phyloP scores from a whole-genome alignment of 2,113 vertebrate species.

The Chrysochloris asiatica region DNA sequence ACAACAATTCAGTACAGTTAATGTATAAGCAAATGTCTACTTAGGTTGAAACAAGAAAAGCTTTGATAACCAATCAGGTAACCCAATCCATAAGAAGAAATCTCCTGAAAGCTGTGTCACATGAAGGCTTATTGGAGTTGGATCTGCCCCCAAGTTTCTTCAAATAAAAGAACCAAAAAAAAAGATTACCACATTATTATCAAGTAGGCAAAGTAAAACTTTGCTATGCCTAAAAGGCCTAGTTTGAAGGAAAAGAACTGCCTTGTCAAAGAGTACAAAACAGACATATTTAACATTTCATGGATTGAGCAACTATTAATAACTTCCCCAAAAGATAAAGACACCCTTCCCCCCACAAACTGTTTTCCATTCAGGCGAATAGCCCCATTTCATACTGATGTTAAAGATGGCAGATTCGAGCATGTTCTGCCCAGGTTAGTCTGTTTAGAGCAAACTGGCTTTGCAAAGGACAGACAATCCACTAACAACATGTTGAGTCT shows the following conservation, averaged over 20 bases:
- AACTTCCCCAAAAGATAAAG: constrained; percentile 67
- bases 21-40: constrained; percentile 75
- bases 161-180: constrained; percentile 50
- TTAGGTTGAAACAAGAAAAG: constrained; percentile 71
- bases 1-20: constrained; percentile 79
- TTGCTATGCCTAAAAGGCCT: constrained; percentile 51
- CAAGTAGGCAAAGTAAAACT: constrained; percentile 60
- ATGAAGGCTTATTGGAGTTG: constrained; percentile 45
- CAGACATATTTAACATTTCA: constrained; percentile 61
- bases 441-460: constrained; percentile 78
- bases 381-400: constrained; percentile 72
- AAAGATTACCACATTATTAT: constrained; percentile 28
- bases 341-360: constrained; percentile 73
- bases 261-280: constrained; percentile 53
- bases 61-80: constrained; percentile 70
- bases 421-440: constrained; percentile 78
- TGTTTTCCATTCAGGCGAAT: constrained; percentile 71
- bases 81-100: constrained; percentile 74
- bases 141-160: constrained; percentile 57
- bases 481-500: constrained; percentile 81
- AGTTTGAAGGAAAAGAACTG: not conserved
- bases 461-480: constrained; percentile 79
- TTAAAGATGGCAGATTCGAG: constrained; percentile 78
- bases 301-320: constrained; percentile 77
- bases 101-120: constrained; percentile 52